These are phyloP conservation scores for Pristis pectinata DNA, from an alignment of 2,797 vertebrate genomes.

Conservation along the genomic window DNA sequence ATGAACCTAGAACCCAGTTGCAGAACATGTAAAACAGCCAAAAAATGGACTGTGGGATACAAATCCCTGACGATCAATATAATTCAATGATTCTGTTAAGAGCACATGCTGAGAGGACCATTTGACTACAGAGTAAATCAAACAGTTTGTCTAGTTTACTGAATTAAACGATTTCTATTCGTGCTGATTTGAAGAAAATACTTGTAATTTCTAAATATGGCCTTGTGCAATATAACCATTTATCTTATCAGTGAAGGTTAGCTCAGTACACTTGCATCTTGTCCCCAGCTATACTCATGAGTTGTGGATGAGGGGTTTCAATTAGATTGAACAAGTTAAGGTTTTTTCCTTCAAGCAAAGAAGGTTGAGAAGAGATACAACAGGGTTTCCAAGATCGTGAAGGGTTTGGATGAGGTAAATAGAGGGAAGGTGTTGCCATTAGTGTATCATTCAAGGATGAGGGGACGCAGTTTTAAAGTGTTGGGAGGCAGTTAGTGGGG, in stretches of 20 bases:
- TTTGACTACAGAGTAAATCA: no score
- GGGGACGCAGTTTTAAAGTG: no score
- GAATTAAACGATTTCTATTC: not conserved
- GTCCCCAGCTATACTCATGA: not conserved
- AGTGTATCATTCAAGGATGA: no score
- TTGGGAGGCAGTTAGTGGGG: no score
- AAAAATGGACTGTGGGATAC: not conserved
- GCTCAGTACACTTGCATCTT: not conserved
- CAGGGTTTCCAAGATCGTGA: no score
- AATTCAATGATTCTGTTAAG: not conserved
- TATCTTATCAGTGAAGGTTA: not conserved
- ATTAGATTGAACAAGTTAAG: no score
- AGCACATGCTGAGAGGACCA: not conserved
- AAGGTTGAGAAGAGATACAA: no score
- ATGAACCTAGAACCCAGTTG: not conserved
- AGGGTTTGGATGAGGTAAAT: no score
- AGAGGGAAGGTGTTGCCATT: no score
- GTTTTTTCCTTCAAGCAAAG: no score
- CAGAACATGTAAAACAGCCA: not conserved
- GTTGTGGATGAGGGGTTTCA: not conserved
- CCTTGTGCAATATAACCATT: not conserved
- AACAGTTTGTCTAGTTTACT: not conserved
- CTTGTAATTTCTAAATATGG: not conserved
- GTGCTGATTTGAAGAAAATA: not conserved
- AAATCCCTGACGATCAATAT: not conserved